Base-by-base conservation (phyloP, 2,888 invertebrate genomes). In the Caenorhabditis drosophilae region DNA sequence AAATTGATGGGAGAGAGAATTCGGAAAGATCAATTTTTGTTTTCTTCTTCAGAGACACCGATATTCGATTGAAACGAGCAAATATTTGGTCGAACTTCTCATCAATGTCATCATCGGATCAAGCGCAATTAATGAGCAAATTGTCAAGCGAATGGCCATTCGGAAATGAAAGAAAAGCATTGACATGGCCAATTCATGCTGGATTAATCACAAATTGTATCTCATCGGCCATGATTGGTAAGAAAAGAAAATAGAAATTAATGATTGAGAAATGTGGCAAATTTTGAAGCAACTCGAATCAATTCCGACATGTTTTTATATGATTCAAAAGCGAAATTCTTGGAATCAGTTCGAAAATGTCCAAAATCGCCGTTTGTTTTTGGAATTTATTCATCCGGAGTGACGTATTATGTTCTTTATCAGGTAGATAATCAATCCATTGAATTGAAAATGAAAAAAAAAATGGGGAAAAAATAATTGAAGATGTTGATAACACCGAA, bases 341-440 rank as follows among this genome's bases (percentile, higher is more conserved):
- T 77, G 25, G 76, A 78, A 18, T 56, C 76, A 11, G 55, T 79
- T 9, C 58, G 64, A 40, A 55, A 40, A 38, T 71, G 71, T 50
- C 77, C 79, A 3, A 78, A 77, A 47, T 55, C 74, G 18, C 78
- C 79, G 12, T 73, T 75, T 25, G 61, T 80, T 0, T 71, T 78
- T 31, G 70, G 72, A 15, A 56, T 73, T 36, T 80, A 79, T 59
- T 66, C 75, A 0, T 64, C 75, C 3, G 77, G 76, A n/a, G 56
- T 80, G 38, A 70, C 73, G 1, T 71, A 62, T 52, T 77, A 70
- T 46, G 61, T 73, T 42, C 55, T 79, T 18, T 64, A 76, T 49
- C 70, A 69, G 71, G 75, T 75, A 12, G n/a, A 36, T 15, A n/a
- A n/a, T n/a, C n/a, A n/a, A n/a, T n/a, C n/a, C n/a, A n/a, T n/a